phyloP scores from a whole-genome alignment of 1,140 invertebrate genomes.

The Apis florea region DNA sequence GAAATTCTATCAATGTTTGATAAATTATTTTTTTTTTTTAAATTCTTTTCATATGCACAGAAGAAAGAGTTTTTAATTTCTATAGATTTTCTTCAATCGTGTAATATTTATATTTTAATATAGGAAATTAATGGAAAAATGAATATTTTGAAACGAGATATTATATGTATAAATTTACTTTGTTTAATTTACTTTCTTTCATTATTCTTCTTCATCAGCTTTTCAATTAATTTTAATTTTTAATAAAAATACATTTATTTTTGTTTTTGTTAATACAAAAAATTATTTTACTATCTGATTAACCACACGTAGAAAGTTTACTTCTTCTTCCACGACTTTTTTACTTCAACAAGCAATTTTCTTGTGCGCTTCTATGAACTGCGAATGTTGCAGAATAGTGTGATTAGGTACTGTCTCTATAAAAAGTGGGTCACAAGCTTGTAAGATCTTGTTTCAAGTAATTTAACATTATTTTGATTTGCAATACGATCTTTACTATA shows the following conservation, averaged over 20 bases:
- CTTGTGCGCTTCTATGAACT: not conserved
- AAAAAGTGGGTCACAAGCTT: conserved; percentile 10
- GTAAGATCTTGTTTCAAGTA: conserved; percentile 4
- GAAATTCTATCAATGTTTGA: too few relatives aligned
- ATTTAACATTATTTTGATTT: conserved; percentile 17
- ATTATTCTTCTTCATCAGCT: not conserved
- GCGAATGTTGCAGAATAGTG: not conserved
- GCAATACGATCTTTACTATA: not conserved
- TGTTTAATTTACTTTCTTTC: too few relatives aligned
- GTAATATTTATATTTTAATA: too few relatives aligned
- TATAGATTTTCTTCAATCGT: too few relatives aligned
- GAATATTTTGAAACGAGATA: too few relatives aligned
- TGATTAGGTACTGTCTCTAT: not conserved
- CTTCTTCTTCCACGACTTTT: not conserved
- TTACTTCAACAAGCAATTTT: not conserved
- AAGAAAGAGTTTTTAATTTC: too few relatives aligned
- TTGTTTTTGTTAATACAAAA: not conserved
- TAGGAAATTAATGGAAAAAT: too few relatives aligned
- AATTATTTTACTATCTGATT: not conserved
- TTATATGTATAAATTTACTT: too few relatives aligned
- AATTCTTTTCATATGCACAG: too few relatives aligned
- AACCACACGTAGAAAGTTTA: not conserved
- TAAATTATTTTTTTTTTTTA: too few relatives aligned
- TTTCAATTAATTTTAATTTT: not conserved
- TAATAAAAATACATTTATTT: too few relatives aligned